Evolutionary conservation across 2,888 invertebrate species (phyloP), one percentile per base, ranked within the genome.

Genomic region (Serripes groenlandicus): DNA sequence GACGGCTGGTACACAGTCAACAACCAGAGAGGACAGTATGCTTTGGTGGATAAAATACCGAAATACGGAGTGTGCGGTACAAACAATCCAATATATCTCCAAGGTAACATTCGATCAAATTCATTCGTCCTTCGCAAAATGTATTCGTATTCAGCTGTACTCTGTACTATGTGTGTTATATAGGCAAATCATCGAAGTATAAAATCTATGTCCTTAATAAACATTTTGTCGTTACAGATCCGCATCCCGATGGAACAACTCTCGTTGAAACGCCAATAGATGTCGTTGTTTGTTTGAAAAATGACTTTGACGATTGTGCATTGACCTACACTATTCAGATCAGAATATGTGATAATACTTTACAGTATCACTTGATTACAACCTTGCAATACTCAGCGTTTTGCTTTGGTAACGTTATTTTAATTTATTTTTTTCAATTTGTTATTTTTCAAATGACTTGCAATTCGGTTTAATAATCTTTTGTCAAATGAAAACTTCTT

Each of bases 391-490:
- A 34, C 66, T 34, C 66, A 18, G 66, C 66, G 21, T 66, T 35
- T 35, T 66, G 66, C 26, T 66, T 66, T 66, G 66, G 66, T 35
- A 66, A 35, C 18, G 9, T 9, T n/a, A 56, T 56, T 56, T 56
- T n/a, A n/a, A n/a, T n/a, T n/a, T n/a, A 7, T 56, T 56, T n/a
- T n/a, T 56, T 56, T 56, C 23, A 56, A 56, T 56, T 7, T 56
- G 23, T 56, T n/a, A n/a, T n/a, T n/a, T n/a, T n/a, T n/a, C n/a
- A n/a, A n/a, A n/a, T n/a, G n/a, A n/a, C n/a, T n/a, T n/a, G n/a
- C n/a, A n/a, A n/a, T n/a, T n/a, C n/a, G n/a, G n/a, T n/a, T n/a
- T n/a, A n/a, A n/a, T n/a, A n/a, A n/a, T n/a, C n/a, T n/a, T n/a
- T n/a, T n/a, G n/a, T n/a, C n/a, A n/a, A n/a, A n/a, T n/a, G n/a